A percentile compares a stretch with the other conserved stretches of the same genome.
Conservation (phyloP, 2,888 invertebrate genomes). For the Xylocampa areola region DNA sequence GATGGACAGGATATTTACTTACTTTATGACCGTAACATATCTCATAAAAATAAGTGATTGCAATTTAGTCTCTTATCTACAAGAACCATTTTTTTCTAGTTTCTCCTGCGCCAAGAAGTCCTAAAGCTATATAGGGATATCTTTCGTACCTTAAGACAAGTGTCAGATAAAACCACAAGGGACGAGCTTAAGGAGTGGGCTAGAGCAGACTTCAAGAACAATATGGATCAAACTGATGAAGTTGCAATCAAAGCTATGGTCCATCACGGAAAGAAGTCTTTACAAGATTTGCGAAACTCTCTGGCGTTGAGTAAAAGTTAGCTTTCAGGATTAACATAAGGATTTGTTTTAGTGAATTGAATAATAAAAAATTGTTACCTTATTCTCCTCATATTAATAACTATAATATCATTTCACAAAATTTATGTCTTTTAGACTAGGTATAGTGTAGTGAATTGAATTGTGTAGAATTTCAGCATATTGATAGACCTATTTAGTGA, state of each 20-base stretch:
- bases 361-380: no score
- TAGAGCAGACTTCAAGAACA: conserved; percentile 92
- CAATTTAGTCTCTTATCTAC: not conserved
- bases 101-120: conserved; percentile 94
- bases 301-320: conserved; percentile 89
- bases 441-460: no score
- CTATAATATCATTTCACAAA: no score
- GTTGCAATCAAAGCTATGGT: conserved; percentile 92
- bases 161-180: conserved; percentile 91
- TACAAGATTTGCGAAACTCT: conserved; percentile 92
- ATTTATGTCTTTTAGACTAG: no score
- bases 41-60: no score
- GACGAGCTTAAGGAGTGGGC: conserved; percentile 93
- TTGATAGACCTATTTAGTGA: not conserved
- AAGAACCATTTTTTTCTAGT: conserved; percentile 89
- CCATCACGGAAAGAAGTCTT: conserved; percentile 92
- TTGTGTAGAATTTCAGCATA: not conserved
- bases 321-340: not conserved
- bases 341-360: not conserved
- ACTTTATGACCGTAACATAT: no score
- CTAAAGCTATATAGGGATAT: conserved; percentile 93
- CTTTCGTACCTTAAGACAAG: conserved; percentile 91
- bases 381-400: no score
- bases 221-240: conserved; percentile 93
- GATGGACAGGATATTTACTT: no score